Percentiles rank a stretch among this genome's conserved stretches.
Conservation (phyloP, 1,140 invertebrate genomes). For the Chlorops oryzae region DNA sequence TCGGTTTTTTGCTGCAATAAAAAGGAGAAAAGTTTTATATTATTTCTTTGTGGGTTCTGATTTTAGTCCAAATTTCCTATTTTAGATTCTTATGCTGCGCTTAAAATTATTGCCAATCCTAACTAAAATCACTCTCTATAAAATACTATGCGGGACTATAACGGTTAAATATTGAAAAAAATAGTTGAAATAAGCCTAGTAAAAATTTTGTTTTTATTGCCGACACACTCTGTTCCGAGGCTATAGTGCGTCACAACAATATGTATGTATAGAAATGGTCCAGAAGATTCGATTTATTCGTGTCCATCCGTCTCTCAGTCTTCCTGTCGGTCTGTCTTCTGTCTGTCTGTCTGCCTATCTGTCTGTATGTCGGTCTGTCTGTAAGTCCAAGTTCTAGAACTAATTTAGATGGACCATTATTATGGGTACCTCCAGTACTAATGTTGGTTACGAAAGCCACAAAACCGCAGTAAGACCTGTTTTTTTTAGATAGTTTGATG, state of each 20-base stretch:
- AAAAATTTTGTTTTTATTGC: background rate
- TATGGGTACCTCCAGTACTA: too few species aligned
- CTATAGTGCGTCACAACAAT: background rate
- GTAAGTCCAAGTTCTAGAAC: background rate
- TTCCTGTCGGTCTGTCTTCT: background rate
- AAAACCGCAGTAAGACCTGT: too few species aligned
- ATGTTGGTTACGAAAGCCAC: too few species aligned
- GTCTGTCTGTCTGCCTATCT: background rate
- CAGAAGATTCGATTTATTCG: background rate
- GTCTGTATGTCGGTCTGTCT: background rate
- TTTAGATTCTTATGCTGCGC: too few species aligned
- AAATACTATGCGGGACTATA: too few species aligned
- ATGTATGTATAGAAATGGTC: background rate
- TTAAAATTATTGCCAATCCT: too few species aligned
- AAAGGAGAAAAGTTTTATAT: slow-evolving; percentile 3
- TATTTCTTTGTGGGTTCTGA: too few species aligned
- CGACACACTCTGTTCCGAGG: background rate
- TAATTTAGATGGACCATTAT: too few species aligned
- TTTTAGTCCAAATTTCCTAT: too few species aligned
- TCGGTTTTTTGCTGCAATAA: slow-evolving; percentile 42
- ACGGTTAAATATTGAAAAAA: too few species aligned
- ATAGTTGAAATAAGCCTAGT: background rate
- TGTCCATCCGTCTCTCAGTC: background rate
- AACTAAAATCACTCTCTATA: too few species aligned
- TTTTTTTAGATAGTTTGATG: too few species aligned